Evolutionary conservation across 2,113 vertebrate genomes (phyloP).

Genomic region (Salvelinus fontinalis): DNA sequence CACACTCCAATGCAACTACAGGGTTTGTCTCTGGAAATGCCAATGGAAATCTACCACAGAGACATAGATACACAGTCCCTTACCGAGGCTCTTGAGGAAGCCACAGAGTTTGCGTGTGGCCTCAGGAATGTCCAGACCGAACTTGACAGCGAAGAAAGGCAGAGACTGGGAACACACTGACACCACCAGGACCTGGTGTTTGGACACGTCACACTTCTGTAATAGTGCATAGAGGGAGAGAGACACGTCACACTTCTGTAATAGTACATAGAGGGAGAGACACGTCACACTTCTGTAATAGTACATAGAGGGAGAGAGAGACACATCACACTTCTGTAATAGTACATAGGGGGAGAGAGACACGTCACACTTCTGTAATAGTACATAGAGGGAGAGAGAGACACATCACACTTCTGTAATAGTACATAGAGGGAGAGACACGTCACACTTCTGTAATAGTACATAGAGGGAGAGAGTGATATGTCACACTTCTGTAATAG

Average conservation of each 20-base stretch:
- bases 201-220: slow-evolving; percentile 74
- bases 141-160: slow-evolving; percentile 89
- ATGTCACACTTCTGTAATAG: slow-evolving; percentile 68
- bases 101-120: slow-evolving; percentile 87
- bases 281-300: slow-evolving; percentile 66
- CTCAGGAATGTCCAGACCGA: slow-evolving; percentile 81
- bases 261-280: slow-evolving; percentile 38
- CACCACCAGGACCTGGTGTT: slow-evolving; percentile 70
- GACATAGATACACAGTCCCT: slow-evolving; percentile 47
- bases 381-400: slow-evolving; percentile 31
- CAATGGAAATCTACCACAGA: neutral
- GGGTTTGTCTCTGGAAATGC: too few species aligned
- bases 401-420: slow-evolving; percentile 68
- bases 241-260: too few species aligned
- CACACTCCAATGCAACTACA: too few species aligned
- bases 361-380: too few species aligned
- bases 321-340: too few species aligned
- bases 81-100: slow-evolving; percentile 91
- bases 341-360: neutral
- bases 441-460: too few species aligned
- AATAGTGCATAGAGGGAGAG: slow-evolving; percentile 16
- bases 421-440: slow-evolving; percentile 20
- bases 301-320: slow-evolving; percentile 13
- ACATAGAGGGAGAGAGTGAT: slow-evolving; percentile 37
- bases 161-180: slow-evolving; percentile 74